Evolutionary conservation across 2,113 vertebrate genomes (phyloP).

Genomic region (Tilapia sparmanii): DNA sequence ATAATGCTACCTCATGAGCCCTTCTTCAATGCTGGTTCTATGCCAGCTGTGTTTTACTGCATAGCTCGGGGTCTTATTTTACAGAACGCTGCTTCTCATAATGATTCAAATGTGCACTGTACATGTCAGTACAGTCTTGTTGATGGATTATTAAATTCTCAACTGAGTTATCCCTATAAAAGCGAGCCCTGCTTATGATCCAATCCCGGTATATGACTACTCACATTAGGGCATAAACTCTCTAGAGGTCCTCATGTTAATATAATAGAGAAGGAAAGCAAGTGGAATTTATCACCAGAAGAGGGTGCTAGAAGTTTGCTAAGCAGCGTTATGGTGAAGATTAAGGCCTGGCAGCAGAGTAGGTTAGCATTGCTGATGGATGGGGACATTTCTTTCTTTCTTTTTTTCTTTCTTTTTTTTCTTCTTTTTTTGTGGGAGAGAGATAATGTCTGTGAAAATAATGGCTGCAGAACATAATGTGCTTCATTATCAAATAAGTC

Average conservation of each 20-base stretch:
- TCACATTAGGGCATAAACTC: neutral
- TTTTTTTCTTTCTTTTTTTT: neutral
- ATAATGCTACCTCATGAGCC: neutral
- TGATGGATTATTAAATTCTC: neutral
- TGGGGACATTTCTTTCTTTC: neutral
- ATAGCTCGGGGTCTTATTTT: neutral
- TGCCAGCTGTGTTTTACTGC: neutral
- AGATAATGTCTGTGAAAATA: neutral
- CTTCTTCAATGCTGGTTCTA: neutral
- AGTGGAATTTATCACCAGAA: neutral
- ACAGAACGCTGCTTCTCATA: neutral
- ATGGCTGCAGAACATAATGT: neutral
- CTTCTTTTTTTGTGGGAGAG: neutral
- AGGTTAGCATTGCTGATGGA: neutral
- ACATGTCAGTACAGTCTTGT: neutral
- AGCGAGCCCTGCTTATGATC: fast-evolving
- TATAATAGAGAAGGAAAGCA: neutral
- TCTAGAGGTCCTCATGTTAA: neutral
- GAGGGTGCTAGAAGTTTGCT: neutral
- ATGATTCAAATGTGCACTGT: neutral
- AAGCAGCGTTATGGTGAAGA: neutral
- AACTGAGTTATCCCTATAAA: neutral
- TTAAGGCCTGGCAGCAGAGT: neutral
- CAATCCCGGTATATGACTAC: neutral
- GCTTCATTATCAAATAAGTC: neutral